Evolutionary conservation across 2,888 invertebrate species (phyloP).

Genomic region (Apeira syringaria): DNA sequence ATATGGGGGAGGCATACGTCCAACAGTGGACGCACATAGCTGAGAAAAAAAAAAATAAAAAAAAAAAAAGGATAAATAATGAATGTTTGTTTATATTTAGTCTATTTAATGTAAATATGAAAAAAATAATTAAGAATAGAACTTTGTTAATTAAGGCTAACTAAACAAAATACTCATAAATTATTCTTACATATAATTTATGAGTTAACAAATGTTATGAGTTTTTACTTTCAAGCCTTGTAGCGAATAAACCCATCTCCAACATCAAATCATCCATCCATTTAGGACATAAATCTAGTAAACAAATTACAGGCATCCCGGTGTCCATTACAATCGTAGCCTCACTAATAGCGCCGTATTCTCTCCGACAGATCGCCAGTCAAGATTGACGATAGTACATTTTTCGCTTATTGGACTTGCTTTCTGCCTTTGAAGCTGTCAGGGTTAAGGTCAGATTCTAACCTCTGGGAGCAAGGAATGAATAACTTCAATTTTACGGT

Average conservation of each 20-base stretch:
- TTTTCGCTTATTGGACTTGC: constrained; percentile 62
- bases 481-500: constrained; percentile 2
- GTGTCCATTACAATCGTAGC: constrained; percentile 32
- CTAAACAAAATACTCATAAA: too few relatives aligned
- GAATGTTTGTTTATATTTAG: too few relatives aligned
- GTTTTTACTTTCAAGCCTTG: too few relatives aligned
- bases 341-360: constrained; percentile 32
- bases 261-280: constrained; percentile 14
- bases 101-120: too few relatives aligned
- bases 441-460: constrained; percentile 67
- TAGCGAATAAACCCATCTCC: not conserved
- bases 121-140: too few relatives aligned
- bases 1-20: too few relatives aligned
- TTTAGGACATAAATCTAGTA: constrained; percentile 33
- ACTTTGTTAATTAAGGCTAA: too few relatives aligned
- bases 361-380: constrained; percentile 43
- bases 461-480: constrained; percentile 42
- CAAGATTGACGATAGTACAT: constrained; percentile 52
- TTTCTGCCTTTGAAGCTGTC: constrained; percentile 45
- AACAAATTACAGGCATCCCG: constrained; percentile 30
- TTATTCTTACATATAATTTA: too few relatives aligned
- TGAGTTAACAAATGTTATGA: too few relatives aligned
- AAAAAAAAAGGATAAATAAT: too few relatives aligned
- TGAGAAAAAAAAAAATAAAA: too few relatives aligned
- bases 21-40: too few relatives aligned